These are phyloP conservation scores for Frankliniella fusca DNA, from an alignment of 2,888 invertebrate species.

Conservation along the genomic window DNA sequence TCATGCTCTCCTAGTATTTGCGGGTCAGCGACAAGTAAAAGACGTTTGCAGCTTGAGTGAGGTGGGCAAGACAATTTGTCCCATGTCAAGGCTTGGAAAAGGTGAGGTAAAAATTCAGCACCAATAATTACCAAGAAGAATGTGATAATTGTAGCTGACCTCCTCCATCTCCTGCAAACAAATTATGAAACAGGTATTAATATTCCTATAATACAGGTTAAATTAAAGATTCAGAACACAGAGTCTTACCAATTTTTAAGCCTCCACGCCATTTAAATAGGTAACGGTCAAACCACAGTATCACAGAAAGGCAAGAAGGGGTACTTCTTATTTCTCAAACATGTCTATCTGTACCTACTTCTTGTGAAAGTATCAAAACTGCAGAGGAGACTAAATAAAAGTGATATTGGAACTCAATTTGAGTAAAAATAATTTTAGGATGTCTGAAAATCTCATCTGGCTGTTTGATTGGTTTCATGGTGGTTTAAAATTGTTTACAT, in stretches of 20 bases:
- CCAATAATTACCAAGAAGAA: background rate
- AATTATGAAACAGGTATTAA: background rate
- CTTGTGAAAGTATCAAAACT: too few species aligned
- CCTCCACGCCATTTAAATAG: background rate
- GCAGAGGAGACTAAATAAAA: too few species aligned
- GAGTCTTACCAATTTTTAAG: background rate
- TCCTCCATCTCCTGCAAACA: background rate
- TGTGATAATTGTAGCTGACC: background rate
- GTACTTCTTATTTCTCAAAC: too few species aligned
- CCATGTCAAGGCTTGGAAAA: background rate
- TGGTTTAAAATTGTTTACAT: too few species aligned
- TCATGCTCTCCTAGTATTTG: constrained; percentile 81
- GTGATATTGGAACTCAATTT: too few species aligned
- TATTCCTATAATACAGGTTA: background rate
- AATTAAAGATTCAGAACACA: background rate
- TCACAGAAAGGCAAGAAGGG: constrained; percentile 29
- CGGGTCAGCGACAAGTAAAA: constrained; percentile 82
- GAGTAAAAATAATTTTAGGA: too few species aligned
- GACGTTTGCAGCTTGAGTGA: constrained; percentile 44
- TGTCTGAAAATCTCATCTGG: too few species aligned
- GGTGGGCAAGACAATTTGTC: background rate
- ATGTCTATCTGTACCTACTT: too few species aligned
- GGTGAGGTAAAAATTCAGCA: background rate
- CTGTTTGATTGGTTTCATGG: too few species aligned
- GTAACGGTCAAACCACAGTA: constrained; percentile 33